Evolutionary conservation across 2,797 vertebrate genomes (phyloP).

Genomic region (Salmo trutta): DNA sequence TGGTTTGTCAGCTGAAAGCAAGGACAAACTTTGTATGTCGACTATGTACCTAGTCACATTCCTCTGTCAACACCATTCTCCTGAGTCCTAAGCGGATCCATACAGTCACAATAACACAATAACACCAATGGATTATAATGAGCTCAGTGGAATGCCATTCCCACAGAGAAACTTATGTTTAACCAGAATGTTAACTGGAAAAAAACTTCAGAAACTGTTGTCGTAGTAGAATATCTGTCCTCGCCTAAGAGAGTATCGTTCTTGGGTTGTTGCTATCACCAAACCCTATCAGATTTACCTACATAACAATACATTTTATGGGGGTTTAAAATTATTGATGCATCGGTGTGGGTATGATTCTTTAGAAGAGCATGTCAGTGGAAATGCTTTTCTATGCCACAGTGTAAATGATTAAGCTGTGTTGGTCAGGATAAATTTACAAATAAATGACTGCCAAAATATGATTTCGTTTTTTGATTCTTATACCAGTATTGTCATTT

Average conservation of each 20-base stretch:
- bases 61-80: constrained; percentile 5
- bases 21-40: background rate
- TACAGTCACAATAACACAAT: background rate
- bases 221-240: constrained; percentile 48
- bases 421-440: constrained; percentile 33
- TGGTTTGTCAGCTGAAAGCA: background rate
- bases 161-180: constrained; percentile 74
- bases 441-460: background rate
- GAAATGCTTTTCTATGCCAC: constrained; percentile 25
- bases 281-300: constrained; percentile 54
- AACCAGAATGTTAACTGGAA: constrained; percentile 58
- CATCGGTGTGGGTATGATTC: constrained; percentile 50
- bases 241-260: constrained; percentile 41
- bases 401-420: constrained; percentile 44
- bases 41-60: background rate
- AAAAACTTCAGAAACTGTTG: constrained; percentile 45
- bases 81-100: background rate
- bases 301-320: constrained; percentile 65
- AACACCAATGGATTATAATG: constrained; percentile 36
- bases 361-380: constrained; percentile 17
- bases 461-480: background rate
- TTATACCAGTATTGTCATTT: background rate
- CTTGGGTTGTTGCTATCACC: constrained; percentile 45
- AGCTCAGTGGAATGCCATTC: constrained; percentile 69
- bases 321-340: constrained; percentile 62